Percentiles rank a stretch among this genome's conserved stretches.
These are phyloP conservation scores for Plagodis pulveraria DNA, from an alignment of 2,888 invertebrate genomes.

Conservation along the genomic window DNA sequence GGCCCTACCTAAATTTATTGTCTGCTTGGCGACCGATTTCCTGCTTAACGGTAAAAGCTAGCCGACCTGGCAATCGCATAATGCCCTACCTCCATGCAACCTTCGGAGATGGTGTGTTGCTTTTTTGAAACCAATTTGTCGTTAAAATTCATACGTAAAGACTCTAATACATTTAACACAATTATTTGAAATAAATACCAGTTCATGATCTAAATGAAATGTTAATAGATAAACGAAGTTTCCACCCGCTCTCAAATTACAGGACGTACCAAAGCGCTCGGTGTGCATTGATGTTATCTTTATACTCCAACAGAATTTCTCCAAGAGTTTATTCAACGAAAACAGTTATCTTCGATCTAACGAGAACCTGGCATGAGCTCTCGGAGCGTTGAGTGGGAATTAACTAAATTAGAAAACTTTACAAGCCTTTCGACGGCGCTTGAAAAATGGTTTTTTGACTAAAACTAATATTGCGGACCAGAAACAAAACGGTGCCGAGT, in stretches of 20 bases:
- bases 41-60: no score
- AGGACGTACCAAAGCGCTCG: constrained; percentile 1
- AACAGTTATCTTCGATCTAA: constrained; percentile 61
- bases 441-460: constrained; percentile 83
- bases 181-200: no score
- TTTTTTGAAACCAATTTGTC: no score
- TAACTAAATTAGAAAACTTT: constrained; percentile 83
- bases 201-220: no score
- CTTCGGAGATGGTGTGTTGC: no score
- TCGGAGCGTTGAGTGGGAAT: constrained; percentile 71
- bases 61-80: no score
- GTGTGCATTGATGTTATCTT: constrained; percentile 58
- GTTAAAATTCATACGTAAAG: no score
- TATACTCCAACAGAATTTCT: constrained; percentile 53
- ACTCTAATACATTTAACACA: no score
- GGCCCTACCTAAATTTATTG: no score
- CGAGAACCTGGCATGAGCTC: constrained; percentile 52
- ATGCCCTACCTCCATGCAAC: no score
- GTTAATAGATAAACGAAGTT: no score
- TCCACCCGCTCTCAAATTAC: not conserved
- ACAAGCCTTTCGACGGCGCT: constrained; percentile 74
- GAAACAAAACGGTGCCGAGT: constrained; percentile 71
- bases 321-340: constrained; percentile 56
- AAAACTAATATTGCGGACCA: constrained; percentile 81
- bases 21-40: no score